Base-by-base conservation (phyloP, 1,140 invertebrate genomes). In the Zaprionus gabonicus region DNA sequence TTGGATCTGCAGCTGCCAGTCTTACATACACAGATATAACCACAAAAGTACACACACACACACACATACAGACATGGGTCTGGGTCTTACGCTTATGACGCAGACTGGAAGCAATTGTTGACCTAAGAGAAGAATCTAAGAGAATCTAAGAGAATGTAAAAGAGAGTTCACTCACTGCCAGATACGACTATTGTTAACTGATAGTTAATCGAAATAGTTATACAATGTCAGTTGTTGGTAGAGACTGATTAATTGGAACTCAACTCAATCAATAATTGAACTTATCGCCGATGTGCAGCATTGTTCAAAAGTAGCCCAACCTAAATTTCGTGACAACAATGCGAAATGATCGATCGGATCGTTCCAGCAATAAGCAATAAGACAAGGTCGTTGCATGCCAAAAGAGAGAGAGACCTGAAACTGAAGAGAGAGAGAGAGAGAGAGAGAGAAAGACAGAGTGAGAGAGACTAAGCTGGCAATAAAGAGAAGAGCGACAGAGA, bases 321-420 rank as follows among this genome's bases (percentile, higher is more conserved):
- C 81, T 81, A 84, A 81, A 90, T 88, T 90, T 78, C 85, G 85
- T 78, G 81, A 88, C 71, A 84, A 90, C 72, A 90, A 90, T 88
- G 78, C 64, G 36, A 59, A 84, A 88, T 88, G 84, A 88, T 79
- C 85, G 85, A 88, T 88, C 59, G 17, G 85, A 88, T 88, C 59
- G 15, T 36, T 28, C 31, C 59, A 78, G 31, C 57, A 72, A 71
- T 46, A 46, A 59, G 17, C 71, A 65, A 58, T 68, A 58, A 88
- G 56, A 72, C 84, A 88, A 88, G 84, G 84, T 90, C 85, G 85
- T 90, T 76, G 68, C 64, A 62, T 65, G 69, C 17, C 0, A 7
- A 67, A 65, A 60, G 53, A 62, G 70, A 53, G 60, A 66, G 36
- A 36, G 55, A 72, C 27, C 57, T 38, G 67, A 58, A 41, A 20